Evolutionary conservation across 2,797 vertebrate genomes (phyloP).

Genomic region (Myioborus miniatus): DNA sequence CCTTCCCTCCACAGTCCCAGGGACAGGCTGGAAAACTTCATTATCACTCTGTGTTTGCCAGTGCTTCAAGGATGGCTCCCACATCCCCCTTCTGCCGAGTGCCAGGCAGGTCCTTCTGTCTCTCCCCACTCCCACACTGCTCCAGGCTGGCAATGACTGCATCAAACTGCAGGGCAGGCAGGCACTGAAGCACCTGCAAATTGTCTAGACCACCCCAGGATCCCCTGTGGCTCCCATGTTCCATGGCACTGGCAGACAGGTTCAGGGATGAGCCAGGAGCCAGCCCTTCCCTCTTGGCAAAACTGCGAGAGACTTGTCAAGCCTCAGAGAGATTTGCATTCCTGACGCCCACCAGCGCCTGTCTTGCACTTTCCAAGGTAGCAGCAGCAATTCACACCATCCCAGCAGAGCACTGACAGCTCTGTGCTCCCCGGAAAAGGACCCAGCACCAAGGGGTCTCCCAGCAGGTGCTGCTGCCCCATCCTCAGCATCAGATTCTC

Average conservation of each 20-base stretch:
- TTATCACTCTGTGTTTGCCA: neutral
- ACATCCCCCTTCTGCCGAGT: neutral
- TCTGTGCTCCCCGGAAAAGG: neutral
- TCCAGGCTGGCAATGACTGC: accelerated
- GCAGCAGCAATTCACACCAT: slow-evolving; percentile 10
- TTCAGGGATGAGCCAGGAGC: neutral
- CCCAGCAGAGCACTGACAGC: neutral
- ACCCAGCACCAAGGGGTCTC: neutral
- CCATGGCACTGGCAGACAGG: neutral
- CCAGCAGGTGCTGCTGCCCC: neutral
- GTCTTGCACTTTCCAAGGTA: slow-evolving; percentile 9
- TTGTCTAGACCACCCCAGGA: neutral
- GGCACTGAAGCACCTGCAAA: neutral
- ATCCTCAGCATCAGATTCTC: neutral
- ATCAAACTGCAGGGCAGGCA: neutral
- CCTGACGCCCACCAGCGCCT: neutral
- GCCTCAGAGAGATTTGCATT: neutral
- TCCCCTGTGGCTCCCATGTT: neutral
- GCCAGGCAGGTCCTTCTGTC: neutral
- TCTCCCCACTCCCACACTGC: neutral
- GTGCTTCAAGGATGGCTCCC: neutral
- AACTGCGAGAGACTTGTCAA: neutral
- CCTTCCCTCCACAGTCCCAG: neutral
- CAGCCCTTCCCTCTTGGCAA: neutral
- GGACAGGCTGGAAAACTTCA: neutral